Percentiles rank a stretch among this genome's conserved stretches.
phyloP scores from a whole-genome alignment of 2,797 vertebrate genomes.

The Potorous gilbertii region DNA sequence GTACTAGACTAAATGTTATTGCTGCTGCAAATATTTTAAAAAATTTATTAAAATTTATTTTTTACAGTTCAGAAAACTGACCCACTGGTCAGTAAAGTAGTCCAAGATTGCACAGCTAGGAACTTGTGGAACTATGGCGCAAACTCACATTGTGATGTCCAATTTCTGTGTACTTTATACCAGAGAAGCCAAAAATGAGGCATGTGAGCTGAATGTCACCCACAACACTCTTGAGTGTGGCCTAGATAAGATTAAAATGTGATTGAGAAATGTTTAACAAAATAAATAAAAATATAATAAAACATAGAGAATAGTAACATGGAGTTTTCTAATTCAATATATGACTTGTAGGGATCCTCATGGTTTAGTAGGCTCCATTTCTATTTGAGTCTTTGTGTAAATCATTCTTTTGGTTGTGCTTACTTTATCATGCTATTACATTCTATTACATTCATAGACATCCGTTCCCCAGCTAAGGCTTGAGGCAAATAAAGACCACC shows the following conservation, averaged over 20 bases:
- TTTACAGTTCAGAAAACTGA: neutral
- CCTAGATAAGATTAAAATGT: neutral
- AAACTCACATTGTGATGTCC: neutral
- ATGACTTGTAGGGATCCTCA: neutral
- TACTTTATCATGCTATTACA: too few relatives aligned
- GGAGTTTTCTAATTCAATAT: neutral
- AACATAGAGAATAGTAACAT: neutral
- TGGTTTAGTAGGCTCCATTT: neutral
- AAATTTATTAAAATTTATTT: neutral
- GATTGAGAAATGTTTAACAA: neutral
- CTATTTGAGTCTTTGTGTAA: neutral
- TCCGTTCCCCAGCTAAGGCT: too few relatives aligned
- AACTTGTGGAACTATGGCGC: neutral
- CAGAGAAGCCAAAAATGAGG: neutral
- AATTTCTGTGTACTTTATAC: neutral
- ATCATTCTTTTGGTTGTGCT: too few relatives aligned
- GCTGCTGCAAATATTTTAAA: neutral
- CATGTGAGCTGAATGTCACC: neutral
- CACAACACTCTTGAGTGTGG: neutral
- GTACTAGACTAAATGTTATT: neutral
- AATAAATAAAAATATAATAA: neutral
- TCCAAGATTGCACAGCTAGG: neutral
- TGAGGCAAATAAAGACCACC: too few relatives aligned
- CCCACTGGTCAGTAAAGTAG: neutral
- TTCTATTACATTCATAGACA: too few relatives aligned